Base-by-base conservation (phyloP, 1,140 invertebrate genomes). In the Drosophila nebulosa region DNA sequence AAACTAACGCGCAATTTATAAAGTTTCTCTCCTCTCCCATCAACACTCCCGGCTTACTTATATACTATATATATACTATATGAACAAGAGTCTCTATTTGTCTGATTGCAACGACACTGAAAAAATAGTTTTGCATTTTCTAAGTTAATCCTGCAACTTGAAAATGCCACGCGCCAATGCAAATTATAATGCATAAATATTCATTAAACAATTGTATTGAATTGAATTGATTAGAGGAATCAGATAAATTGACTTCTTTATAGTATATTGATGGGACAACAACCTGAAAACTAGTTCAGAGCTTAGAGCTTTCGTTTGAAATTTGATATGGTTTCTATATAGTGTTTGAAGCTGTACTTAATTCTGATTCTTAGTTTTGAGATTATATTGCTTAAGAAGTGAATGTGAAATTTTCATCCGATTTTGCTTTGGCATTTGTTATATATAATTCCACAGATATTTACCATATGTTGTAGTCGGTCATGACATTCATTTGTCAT, bases 1-100 rank as follows among this genome's bases (percentile, higher is more conserved):
- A 80, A 64, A 72, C 73, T 85, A 86, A 77, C 77, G 65, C 80
- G 80, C 60, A 84, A 65, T 84, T 74, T 74, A 72, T 56, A 61
- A 73, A 59, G 22, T 36, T 59, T 2, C 53, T n/a, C 60, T 50
- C 30, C 27, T 22, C 61, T 7, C n/a, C n/a, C 18, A 7, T 12
- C 7, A n/a, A 26, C 12, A 26, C 22, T 14, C 7, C 26, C 24
- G 50, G 22, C 52, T 53, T 55, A 42, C 14, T 16, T 36, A 30
- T 39, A 36, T 14, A 30, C 4, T 6, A 32, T 9, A 4, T 24
- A 7, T 12, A 51, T 50, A n/a, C 30, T 21, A 27, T 67, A 16
- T 62, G 24, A 35, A 32, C 27, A 16, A 55, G 26, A 27, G 32
- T 55, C 51, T 32, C n/a, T n/a, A n/a, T n/a, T n/a, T 9, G 24